Base-by-base conservation (phyloP, 2,113 vertebrate species). In the Mirza zaza region DNA sequence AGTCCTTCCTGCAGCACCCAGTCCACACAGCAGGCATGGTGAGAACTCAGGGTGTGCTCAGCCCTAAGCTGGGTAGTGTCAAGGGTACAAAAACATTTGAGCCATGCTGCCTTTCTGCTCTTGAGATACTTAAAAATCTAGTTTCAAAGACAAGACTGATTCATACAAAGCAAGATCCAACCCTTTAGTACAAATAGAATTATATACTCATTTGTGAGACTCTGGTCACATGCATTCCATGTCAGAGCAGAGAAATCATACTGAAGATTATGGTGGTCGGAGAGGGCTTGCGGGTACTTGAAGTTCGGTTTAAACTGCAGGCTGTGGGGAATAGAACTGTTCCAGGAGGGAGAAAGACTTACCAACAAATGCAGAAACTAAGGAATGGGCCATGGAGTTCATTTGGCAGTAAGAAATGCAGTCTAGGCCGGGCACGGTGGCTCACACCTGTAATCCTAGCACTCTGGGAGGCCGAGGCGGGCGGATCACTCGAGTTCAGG, bases 111-210 rank as follows among this genome's bases (percentile, higher is more conserved):
- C 50, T 77, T 85, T 34, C n/a, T 87, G 27, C 42, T 77, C 25
- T 79, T 39, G 67, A 92, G 63, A 50, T 52, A 65, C 32, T 86
- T 71, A 76, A 79, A 77, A 75, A 20, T 57, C 25, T 92, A 32
- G 21, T 94, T 92, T 86, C 23, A n/a, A 96, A 96, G 20, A 15
- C 10, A 73, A 77, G 68, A 93, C 75, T 86, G 73, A 59, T 73
- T 71, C 45, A 82, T 73, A 36, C 32, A 71, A 71, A 81, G 25
- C 10, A 77, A 73, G 14, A 90, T 15, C 5, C 29, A 79, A 39
- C 15, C 29, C 55, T 61, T 57, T 71, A 68, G 25, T 65, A 59
- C 2, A 79, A 79, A 36, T 14, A 57, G 42, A 76, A 67, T 84
- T 79, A 39, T 52, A 29, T 50, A 52, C 27, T 82, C 42, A 71